Evolutionary conservation across 2,888 invertebrate genomes (phyloP).

Genomic region (Lasioglossum malachurum): DNA sequence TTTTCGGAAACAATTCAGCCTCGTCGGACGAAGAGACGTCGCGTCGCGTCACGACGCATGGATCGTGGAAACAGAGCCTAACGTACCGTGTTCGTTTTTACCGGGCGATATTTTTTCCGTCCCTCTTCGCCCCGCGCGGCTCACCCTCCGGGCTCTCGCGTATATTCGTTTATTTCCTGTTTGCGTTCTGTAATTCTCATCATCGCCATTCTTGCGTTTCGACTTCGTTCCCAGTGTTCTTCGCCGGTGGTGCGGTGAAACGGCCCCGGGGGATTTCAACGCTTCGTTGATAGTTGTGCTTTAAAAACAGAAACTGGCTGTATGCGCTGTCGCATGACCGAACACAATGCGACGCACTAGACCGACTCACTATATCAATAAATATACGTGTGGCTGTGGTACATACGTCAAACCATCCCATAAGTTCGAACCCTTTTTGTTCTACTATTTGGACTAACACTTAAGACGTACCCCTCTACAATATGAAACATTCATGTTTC

Average conservation of each 20-base stretch:
- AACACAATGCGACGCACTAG: neutral
- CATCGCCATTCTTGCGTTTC: slow-evolving; percentile 22
- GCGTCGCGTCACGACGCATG: slow-evolving; percentile 46
- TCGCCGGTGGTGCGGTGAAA: slow-evolving; percentile 31
- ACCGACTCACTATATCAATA: slow-evolving; percentile 1
- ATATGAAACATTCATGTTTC: neutral
- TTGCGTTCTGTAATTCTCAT: slow-evolving; percentile 40
- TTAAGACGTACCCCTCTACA: neutral
- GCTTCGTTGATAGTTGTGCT: slow-evolving; percentile 25
- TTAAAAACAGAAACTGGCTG: slow-evolving; percentile 11
- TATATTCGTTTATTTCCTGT: slow-evolving; percentile 38
- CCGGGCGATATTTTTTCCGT: slow-evolving; percentile 33
- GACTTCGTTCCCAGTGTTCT: slow-evolving; percentile 36
- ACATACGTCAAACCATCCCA: neutral
- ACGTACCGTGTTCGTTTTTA: slow-evolving; percentile 52
- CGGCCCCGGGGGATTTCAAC: neutral
- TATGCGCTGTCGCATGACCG: neutral
- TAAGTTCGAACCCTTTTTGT: neutral
- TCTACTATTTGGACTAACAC: neutral
- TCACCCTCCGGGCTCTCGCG: slow-evolving; percentile 15
- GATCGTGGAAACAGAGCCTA: slow-evolving; percentile 45
- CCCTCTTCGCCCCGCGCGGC: neutral
- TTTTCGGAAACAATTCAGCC: slow-evolving; percentile 57
- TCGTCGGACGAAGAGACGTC: slow-evolving; percentile 46
- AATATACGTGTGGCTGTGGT: neutral